These are phyloP conservation scores for Pocota personata DNA, from an alignment of 2,888 invertebrate genomes.

Conservation along the genomic window DNA sequence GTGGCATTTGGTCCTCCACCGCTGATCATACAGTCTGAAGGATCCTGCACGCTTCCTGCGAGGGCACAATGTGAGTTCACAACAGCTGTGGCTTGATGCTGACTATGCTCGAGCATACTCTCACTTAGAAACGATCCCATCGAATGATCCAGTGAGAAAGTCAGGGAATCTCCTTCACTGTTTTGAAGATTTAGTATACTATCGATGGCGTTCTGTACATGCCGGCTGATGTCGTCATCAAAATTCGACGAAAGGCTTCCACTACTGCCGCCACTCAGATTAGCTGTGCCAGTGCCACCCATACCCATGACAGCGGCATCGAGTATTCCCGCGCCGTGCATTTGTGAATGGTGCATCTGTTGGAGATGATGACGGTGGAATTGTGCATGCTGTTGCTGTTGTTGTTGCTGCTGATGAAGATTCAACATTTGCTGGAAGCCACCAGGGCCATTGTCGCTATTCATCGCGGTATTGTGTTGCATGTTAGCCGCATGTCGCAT, in stretches of 20 bases:
- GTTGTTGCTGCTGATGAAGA: slow-evolving; percentile 78
- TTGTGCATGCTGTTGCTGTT: slow-evolving; percentile 72
- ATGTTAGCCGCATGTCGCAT: slow-evolving; percentile 69
- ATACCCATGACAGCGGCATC: slow-evolving; percentile 76
- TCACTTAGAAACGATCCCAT: slow-evolving; percentile 82
- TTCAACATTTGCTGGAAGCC: slow-evolving; percentile 78
- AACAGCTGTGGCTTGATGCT: slow-evolving; percentile 69
- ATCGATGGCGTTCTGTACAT: slow-evolving; percentile 91
- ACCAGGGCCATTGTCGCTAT: slow-evolving; percentile 70
- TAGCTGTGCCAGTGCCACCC: slow-evolving; percentile 69
- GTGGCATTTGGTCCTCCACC: slow-evolving; percentile 76
- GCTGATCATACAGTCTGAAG: slow-evolving; percentile 81
- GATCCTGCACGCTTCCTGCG: slow-evolving; percentile 79
- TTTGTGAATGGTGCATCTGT: slow-evolving; percentile 76
- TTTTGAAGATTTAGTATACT: slow-evolving; percentile 89
- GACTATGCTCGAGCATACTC: slow-evolving; percentile 80
- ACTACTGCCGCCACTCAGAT: slow-evolving; percentile 74
- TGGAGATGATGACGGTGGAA: slow-evolving; percentile 61
- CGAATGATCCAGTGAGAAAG: slow-evolving; percentile 80
- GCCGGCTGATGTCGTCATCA: slow-evolving; percentile 88
- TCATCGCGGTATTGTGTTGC: slow-evolving; percentile 37
- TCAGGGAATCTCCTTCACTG: slow-evolving; percentile 82
- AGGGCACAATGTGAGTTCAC: slow-evolving; percentile 51
- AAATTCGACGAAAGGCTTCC: slow-evolving; percentile 79
- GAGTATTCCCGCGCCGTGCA: slow-evolving; percentile 75